These are phyloP conservation scores for Bicyclus anynana DNA, from an alignment of 1,140 invertebrate genomes.

Conservation along the genomic window DNA sequence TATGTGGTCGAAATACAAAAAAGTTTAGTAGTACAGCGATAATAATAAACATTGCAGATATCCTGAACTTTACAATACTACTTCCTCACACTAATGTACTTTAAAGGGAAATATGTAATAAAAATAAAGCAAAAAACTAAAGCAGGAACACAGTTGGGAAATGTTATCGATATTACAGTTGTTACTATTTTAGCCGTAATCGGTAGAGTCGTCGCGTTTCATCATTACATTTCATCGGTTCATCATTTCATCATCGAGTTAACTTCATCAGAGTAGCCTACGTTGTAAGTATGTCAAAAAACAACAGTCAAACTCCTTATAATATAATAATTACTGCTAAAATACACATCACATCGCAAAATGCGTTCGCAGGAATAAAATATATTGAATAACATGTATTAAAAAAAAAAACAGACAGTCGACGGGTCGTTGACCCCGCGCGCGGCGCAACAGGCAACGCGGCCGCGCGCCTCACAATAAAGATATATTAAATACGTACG, in stretches of 20 bases:
- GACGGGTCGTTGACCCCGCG: conserved; percentile 71
- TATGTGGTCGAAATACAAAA: conserved; percentile 71
- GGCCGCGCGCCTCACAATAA: conserved; percentile 61
- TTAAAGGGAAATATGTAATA: conserved; percentile 73
- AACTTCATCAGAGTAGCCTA: conserved; percentile 70
- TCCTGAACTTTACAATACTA: conserved; percentile 74
- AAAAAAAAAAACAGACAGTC: conserved; percentile 80
- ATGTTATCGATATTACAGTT: conserved; percentile 77
- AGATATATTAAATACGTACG: conserved; percentile 73
- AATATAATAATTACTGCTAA: conserved; percentile 83
- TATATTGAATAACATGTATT: conserved; percentile 86
- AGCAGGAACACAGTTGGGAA: conserved; percentile 77
- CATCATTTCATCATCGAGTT: conserved; percentile 21
- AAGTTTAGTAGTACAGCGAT: conserved; percentile 69
- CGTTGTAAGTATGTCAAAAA: conserved; percentile 77
- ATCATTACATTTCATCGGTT: conserved; percentile 55
- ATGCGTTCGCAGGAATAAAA: conserved; percentile 88
- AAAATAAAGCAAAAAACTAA: conserved; percentile 77
- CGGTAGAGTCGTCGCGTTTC: conserved; percentile 69
- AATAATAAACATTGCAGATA: conserved; percentile 72
- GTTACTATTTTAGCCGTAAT: conserved; percentile 79
- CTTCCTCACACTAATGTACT: conserved; percentile 74
- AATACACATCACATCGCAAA: conserved; percentile 89
- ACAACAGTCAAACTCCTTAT: conserved; percentile 79
- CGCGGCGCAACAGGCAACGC: conserved; percentile 73